Evolutionary conservation across 2,797 vertebrate species (phyloP).

Genomic region (Heterohyrax brucei): DNA sequence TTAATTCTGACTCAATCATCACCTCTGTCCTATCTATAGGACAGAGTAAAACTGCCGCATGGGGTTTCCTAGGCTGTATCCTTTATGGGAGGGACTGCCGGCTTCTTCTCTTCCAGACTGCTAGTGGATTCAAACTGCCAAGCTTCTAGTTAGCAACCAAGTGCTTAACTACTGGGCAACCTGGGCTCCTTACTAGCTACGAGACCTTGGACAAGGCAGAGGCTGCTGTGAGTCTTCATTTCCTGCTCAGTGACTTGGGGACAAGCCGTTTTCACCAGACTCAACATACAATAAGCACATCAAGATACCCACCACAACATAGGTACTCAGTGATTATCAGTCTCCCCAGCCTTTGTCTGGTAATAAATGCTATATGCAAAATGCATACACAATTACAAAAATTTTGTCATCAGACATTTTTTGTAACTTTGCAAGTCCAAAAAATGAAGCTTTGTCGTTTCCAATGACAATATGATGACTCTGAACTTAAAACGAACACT

Average conservation of each 20-base stretch:
- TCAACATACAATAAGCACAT: not conserved
- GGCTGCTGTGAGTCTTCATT: not conserved
- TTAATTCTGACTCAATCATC: too few species aligned
- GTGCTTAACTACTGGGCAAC: too few species aligned
- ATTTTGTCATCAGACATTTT: slow-evolving; percentile 5
- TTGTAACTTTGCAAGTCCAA: slow-evolving; percentile 23
- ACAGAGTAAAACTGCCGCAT: too few species aligned
- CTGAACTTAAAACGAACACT: slow-evolving; percentile 11
- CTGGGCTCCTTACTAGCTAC: not conserved
- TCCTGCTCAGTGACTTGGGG: not conserved
- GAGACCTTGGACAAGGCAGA: not conserved
- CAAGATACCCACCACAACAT: not conserved
- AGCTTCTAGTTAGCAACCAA: too few species aligned
- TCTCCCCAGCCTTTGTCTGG: slow-evolving; percentile 49
- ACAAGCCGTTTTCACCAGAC: not conserved
- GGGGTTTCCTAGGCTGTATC: too few species aligned
- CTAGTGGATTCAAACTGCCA: too few species aligned
- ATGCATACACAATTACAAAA: not conserved
- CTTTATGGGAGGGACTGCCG: too few species aligned
- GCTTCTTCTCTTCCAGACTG: too few species aligned
- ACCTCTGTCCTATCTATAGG: too few species aligned
- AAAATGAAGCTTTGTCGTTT: slow-evolving; percentile 43
- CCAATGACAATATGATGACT: slow-evolving; percentile 54
- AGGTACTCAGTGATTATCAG: not conserved
- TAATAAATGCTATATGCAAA: slow-evolving; percentile 47